These are phyloP conservation scores for Ypsolopha sequella DNA, from an alignment of 2,888 invertebrate genomes.

Conservation along the genomic window DNA sequence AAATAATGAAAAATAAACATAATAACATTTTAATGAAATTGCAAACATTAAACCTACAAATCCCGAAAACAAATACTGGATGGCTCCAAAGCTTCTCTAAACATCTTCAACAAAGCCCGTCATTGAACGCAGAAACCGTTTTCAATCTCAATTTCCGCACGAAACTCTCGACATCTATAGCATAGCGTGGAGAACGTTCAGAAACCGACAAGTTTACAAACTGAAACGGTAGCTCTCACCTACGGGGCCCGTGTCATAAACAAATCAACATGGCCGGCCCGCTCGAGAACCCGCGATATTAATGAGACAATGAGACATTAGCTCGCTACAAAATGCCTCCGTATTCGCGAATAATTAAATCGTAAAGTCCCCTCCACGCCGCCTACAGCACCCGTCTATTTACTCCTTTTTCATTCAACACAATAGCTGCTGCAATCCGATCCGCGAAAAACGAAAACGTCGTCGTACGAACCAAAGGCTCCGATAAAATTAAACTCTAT, in stretches of 20 bases:
- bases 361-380: constrained; percentile 69
- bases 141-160: constrained; percentile 22
- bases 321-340: constrained; percentile 70
- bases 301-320: constrained; percentile 71
- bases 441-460: constrained; percentile 37
- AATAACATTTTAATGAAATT: no score
- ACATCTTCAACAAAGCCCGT: constrained; percentile 2
- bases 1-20: no score
- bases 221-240: constrained; percentile 31
- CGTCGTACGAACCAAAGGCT: constrained; percentile 22
- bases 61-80: no score
- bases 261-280: constrained; percentile 69
- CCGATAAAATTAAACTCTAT: constrained; percentile 17
- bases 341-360: constrained; percentile 71
- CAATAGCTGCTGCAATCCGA: constrained; percentile 67
- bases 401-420: constrained; percentile 71
- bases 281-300: constrained; percentile 48
- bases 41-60: no score
- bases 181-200: no score
- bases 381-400: constrained; percentile 64
- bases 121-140: constrained; percentile 12
- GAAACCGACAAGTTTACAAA: constrained; percentile 20
- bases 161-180: no score
- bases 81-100: background rate
- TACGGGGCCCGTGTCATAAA: constrained; percentile 56